Base-by-base conservation (phyloP, 2,797 vertebrate genomes). In the Cynopterus sphinx region DNA sequence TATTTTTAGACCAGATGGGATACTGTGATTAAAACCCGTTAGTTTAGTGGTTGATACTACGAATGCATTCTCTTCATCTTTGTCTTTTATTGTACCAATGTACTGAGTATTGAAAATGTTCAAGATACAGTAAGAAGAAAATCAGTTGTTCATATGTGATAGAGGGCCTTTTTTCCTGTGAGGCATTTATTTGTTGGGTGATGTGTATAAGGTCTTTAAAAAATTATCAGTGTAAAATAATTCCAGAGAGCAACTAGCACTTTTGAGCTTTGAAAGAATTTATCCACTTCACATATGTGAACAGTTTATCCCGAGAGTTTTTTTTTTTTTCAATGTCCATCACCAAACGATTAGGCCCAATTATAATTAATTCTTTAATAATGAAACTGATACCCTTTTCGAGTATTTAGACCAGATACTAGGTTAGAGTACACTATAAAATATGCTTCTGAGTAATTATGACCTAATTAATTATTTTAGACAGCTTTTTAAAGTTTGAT, bases 381-480 rank as follows among this genome's bases (percentile, higher is more conserved):
- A 96, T 96, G 85, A 96, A 95, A 95, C 86, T 57, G 87, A 96
- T 96, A 96, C 49, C 61, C 57, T 78, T 90, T 96, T 96, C 43
- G 94, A 79, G 33, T 71, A 96, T 96, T 94, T 96, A 96, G 92
- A 95, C 86, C 19, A 90, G 95, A 97, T 84, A 92, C 77, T 88
- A 96, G 93, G 96, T 96, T 95, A 97, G 68, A 96, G 75, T 97
- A 57, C 6, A 96, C 83, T 71, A 78, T 73, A 95, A 75, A 88
- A 95, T 57, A 63, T 94, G 68, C 74, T 97, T 97, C 85, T 94
- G 81, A 94, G 81, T 96, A 91, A 94, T 97, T 75, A 91, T 93
- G 84, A 74, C 28, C 85, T 97, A 95, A 98, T 97, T 97, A 96
- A 96, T 96, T 97, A 95, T 89, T 97, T 95, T 91, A 97, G 96